These are phyloP conservation scores for Notolepis coatsorum DNA, from an alignment of 2,797 vertebrate genomes.

Conservation along the genomic window DNA sequence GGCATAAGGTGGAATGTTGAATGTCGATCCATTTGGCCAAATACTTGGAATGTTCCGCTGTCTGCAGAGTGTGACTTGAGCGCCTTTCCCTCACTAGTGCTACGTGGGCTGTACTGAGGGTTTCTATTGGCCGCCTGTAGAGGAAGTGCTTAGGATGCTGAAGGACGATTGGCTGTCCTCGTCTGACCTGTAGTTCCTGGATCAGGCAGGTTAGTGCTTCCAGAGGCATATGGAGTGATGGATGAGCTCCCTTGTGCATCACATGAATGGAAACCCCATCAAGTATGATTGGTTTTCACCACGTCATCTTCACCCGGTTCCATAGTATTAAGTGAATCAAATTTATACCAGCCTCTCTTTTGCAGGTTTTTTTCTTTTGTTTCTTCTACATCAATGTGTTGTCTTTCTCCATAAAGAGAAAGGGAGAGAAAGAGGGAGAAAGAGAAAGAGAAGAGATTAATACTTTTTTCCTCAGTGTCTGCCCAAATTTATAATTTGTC, in stretches of 20 bases:
- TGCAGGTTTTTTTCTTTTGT: slow-evolving; percentile 36
- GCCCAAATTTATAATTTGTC: slow-evolving; percentile 45
- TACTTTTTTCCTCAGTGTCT: slow-evolving; percentile 41
- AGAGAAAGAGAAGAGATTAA: slow-evolving; percentile 33
- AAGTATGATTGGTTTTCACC: not conserved
- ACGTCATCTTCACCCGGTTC: not conserved
- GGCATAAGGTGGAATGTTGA: slow-evolving; percentile 37
- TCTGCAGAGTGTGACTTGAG: slow-evolving; percentile 32
- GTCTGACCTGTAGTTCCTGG: slow-evolving; percentile 57
- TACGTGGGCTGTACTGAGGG: slow-evolving; percentile 5
- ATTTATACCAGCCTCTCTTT: slow-evolving; percentile 20
- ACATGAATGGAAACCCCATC: not conserved
- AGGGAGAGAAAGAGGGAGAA: too few relatives aligned
- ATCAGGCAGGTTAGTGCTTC: slow-evolving; percentile 36
- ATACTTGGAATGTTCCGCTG: slow-evolving; percentile 29
- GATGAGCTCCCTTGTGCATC: slow-evolving; percentile 20
- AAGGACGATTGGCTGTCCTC: slow-evolving; percentile 45
- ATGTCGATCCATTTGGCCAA: slow-evolving; percentile 29
- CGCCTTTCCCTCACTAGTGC: slow-evolving; percentile 28
- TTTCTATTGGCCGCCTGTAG: slow-evolving; percentile 39
- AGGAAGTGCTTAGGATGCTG: slow-evolving; percentile 42
- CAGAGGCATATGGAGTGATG: slow-evolving; percentile 6
- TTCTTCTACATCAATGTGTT: not conserved
- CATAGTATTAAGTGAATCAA: slow-evolving; percentile 23
- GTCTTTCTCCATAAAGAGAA: slow-evolving; percentile 43